These are phyloP conservation scores for Pachypanchax playfairii DNA, from an alignment of 2,113 vertebrate species.

Conservation along the genomic window DNA sequence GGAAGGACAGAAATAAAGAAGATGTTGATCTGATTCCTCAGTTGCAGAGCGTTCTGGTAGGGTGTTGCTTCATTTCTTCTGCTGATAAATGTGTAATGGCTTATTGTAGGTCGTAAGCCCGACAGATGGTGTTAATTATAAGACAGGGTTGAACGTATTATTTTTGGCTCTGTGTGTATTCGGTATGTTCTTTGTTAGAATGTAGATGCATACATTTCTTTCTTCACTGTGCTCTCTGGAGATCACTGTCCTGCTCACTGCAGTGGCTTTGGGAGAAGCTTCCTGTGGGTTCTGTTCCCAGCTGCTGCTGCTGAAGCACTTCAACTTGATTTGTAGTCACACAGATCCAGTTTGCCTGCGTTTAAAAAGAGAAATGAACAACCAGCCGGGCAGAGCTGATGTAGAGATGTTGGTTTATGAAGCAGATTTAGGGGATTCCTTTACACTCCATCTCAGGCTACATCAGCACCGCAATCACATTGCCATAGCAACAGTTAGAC, in stretches of 20 bases:
- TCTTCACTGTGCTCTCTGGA: background rate
- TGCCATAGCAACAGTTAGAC: slow-evolving; percentile 66
- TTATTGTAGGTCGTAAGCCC: background rate
- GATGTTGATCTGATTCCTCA: slow-evolving; percentile 41
- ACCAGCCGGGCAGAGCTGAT: background rate
- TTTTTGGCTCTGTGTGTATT: background rate
- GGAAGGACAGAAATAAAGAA: slow-evolving; percentile 14
- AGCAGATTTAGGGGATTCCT: slow-evolving; percentile 65
- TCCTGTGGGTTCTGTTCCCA: slow-evolving; percentile 12
- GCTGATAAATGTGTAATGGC: background rate
- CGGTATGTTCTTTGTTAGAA: background rate
- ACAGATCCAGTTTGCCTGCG: background rate
- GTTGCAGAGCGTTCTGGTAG: slow-evolving; percentile 49
- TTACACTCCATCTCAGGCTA: slow-evolving; percentile 19
- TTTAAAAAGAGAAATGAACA: background rate
- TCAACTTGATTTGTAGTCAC: background rate
- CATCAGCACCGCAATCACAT: slow-evolving; percentile 45
- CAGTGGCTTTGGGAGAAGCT: slow-evolving; percentile 31
- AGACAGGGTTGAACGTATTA: background rate
- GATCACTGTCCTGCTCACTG: slow-evolving; percentile 16
- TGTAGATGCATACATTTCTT: background rate
- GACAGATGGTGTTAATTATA: background rate
- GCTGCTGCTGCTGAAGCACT: slow-evolving; percentile 11
- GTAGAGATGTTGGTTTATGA: slow-evolving; percentile 30
- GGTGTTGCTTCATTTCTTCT: background rate